Evolutionary conservation across 2,113 vertebrate genomes (phyloP).

Genomic region (Pelmatolapia mariae): DNA sequence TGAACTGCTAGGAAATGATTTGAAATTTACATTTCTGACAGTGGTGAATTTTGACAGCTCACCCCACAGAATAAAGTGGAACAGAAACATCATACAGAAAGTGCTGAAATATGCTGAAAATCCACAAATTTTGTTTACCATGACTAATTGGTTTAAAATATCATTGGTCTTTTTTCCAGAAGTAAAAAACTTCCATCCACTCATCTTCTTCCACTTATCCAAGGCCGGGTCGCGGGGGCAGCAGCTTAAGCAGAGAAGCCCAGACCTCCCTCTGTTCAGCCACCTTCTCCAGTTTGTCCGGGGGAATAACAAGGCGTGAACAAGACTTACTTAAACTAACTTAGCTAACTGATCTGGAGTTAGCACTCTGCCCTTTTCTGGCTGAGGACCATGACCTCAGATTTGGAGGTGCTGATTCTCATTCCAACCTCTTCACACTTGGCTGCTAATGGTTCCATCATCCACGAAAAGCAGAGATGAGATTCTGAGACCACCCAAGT

Average conservation of each 20-base stretch:
- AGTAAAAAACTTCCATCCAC: not conserved
- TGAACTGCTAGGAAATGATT: not conserved
- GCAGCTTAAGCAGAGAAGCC: rapidly evolving
- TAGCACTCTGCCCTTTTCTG: too few species aligned
- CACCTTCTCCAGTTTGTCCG: rapidly evolving
- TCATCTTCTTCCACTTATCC: not conserved
- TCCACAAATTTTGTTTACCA: not conserved
- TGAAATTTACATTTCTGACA: not conserved
- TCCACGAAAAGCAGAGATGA: too few species aligned
- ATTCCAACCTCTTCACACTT: too few species aligned
- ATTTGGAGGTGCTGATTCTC: too few species aligned
- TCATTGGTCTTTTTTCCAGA: not conserved
- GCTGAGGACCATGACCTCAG: too few species aligned
- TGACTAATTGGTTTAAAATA: not conserved
- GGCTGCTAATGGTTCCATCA: too few species aligned
- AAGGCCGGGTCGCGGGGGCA: rapidly evolving
- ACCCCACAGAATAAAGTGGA: not conserved
- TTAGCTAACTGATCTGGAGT: too few species aligned
- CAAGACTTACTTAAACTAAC: too few species aligned
- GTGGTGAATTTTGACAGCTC: not conserved
- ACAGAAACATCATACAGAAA: not conserved
- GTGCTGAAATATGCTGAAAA: not conserved
- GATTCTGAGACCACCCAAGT: too few species aligned
- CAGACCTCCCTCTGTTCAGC: not conserved
- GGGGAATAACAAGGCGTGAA: not conserved